A percentile compares a stretch with the other conserved stretches of the same genome.
These are phyloP conservation scores for Carassius auratus DNA, from an alignment of 2,113 vertebrate species.

Conservation along the genomic window DNA sequence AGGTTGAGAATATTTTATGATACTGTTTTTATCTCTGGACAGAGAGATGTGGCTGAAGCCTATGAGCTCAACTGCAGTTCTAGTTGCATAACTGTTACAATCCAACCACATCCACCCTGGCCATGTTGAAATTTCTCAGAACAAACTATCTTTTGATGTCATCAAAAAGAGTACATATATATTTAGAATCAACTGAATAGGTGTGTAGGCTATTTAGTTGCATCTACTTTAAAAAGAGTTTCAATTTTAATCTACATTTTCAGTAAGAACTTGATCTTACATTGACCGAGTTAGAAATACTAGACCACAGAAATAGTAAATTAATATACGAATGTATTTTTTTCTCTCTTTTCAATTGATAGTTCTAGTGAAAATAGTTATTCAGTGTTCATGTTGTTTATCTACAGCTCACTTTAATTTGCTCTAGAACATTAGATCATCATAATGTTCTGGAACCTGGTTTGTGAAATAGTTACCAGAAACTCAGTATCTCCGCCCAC, in stretches of 20 bases:
- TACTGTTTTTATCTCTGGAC: background rate
- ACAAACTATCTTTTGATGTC: background rate
- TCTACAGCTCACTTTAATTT: background rate
- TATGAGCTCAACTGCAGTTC: background rate
- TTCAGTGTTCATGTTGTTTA: background rate
- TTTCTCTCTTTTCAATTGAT: background rate
- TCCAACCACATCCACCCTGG: background rate
- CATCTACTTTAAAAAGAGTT: background rate
- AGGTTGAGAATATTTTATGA: background rate
- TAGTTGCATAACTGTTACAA: background rate
- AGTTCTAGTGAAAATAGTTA: background rate
- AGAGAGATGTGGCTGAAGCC: background rate
- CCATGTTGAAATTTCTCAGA: background rate
- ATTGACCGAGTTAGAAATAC: background rate
- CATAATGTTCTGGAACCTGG: background rate
- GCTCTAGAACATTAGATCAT: background rate
- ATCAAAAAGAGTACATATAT: background rate
- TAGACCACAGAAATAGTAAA: background rate
- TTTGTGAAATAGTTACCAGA: background rate
- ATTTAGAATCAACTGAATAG: background rate
- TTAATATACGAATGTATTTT: background rate
- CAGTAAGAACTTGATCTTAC: background rate
- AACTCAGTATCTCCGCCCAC: background rate
- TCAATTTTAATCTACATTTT: background rate
- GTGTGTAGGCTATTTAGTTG: background rate